Conservation (phyloP, 2,888 invertebrate species). For the Peribatodes rhomboidaria region DNA sequence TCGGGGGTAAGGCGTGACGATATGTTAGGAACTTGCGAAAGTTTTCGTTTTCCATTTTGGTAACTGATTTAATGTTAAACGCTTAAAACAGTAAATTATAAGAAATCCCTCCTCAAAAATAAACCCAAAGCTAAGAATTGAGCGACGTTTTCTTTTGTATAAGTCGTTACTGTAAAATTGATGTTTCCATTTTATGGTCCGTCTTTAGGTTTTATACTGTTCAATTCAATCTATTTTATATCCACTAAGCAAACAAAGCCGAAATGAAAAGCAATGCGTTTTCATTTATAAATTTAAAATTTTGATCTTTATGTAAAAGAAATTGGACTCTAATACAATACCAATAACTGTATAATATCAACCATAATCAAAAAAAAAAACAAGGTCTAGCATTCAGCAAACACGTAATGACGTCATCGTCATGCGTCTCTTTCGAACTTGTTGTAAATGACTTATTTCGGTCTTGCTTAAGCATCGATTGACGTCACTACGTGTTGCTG, state of each 20-base stretch:
- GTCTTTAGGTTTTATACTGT: conserved; percentile 48
- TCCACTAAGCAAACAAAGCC: conserved; percentile 40
- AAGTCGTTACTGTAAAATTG: conserved; percentile 44
- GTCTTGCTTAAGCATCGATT: too few species aligned
- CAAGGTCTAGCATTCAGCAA: too few species aligned
- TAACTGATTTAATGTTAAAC: background rate
- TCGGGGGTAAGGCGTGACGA: too few species aligned
- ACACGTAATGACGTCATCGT: too few species aligned
- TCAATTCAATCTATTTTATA: conserved; percentile 49
- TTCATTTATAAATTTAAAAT: conserved; percentile 19
- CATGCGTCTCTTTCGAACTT: too few species aligned
- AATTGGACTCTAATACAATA: background rate
- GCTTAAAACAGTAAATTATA: conserved; percentile 4
- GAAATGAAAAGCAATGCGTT: conserved; percentile 29
- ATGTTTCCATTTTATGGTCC: conserved; percentile 46
- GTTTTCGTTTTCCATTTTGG: background rate
- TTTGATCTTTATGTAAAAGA: background rate
- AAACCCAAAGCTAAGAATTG: conserved; percentile 18
- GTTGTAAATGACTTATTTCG: too few species aligned
- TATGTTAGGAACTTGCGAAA: background rate
- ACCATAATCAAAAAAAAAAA: too few species aligned
- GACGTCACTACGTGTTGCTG: too few species aligned
- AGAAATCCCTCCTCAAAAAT: conserved; percentile 21
- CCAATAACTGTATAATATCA: too few species aligned
- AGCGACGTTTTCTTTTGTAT: conserved; percentile 36